Conservation (phyloP, 2,113 vertebrate species). For the Nothobranchius furzeri region DNA sequence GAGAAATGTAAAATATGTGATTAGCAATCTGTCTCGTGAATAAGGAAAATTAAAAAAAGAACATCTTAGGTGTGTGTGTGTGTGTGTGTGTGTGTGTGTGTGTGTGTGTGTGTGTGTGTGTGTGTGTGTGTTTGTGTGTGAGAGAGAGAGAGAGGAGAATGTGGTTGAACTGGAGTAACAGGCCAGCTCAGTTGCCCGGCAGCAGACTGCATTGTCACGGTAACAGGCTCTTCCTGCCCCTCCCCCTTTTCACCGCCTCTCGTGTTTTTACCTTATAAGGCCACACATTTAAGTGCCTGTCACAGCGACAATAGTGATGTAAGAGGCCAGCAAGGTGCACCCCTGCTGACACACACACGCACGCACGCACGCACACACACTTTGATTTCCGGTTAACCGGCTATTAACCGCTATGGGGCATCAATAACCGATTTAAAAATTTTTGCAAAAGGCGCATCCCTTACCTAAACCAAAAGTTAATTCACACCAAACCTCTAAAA, state of each 20-base stretch:
- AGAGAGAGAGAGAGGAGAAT: conserved; percentile 46
- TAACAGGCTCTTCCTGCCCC: conserved; percentile 73
- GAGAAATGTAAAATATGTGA: conserved; percentile 16
- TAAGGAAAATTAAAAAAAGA: background rate
- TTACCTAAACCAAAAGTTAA: too few relatives aligned
- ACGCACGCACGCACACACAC: background rate
- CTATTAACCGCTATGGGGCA: too few relatives aligned
- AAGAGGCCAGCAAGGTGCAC: conserved; percentile 65
- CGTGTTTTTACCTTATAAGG: conserved; percentile 78
- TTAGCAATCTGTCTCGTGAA: conserved; percentile 5
- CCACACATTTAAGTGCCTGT: conserved; percentile 62
- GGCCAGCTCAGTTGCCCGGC: conserved; percentile 66
- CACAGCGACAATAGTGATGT: conserved; percentile 66
- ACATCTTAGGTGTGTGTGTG: background rate
- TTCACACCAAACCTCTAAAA: too few relatives aligned
- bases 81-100: background rate
- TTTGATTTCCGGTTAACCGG: background rate
- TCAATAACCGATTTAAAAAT: too few relatives aligned
- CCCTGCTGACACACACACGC: background rate
- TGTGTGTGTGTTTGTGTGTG: background rate
- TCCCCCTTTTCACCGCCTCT: conserved; percentile 40
- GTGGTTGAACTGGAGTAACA: conserved; percentile 68
- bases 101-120: background rate
- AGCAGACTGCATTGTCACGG: conserved; percentile 70
- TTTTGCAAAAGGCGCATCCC: too few relatives aligned